Evolutionary conservation across 2,113 vertebrate species (phyloP), one percentile per base, ranked within the genome.

Genomic region (Pseudorhombus dupliciocellatus): DNA sequence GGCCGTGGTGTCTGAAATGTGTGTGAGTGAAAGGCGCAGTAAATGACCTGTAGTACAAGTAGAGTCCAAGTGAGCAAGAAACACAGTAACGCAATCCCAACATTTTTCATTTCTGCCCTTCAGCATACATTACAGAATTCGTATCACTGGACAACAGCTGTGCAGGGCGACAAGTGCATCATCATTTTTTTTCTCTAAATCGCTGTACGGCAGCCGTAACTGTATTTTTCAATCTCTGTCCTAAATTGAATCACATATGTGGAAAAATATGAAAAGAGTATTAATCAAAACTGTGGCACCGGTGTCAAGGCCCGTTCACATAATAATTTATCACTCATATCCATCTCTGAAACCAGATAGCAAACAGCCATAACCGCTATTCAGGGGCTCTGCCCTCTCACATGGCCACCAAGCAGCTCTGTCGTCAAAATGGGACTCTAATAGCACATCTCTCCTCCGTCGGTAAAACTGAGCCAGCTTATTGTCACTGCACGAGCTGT

Each of bases 381-480:
- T 48, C 34, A 70, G 40, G 46, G 21, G 79, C 62, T 68, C 58
- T 60, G 57, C n/a, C 34, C 73, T 61, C 22, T 63, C 68, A 66
- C 53, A 66, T 34, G 70, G 56, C 64, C 67, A 55, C 51, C 10
- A 16, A 24, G 31, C 22, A 40, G 51, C 61, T 21, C 66, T 66
- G 68, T 56, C 77, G 66, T 77, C 60, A 58, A 73, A 71, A 57
- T 52, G 72, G 84, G 65, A 64, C 57, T 37, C 34, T 37, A 12
- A 37, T 37, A 46, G 46, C 57, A 11, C 75, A 69, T 80, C 30
- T 66, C 74, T 75, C 70, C 10, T 15, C 80, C 70, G 84, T 76
- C 54, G 25, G 70, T 65, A 70, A 86, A 83, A 89, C 63, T 68
- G 76, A 73, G 81, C 83, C 79, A 70, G 66, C 22, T 55, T 63